Evolutionary conservation across 2,888 invertebrate genomes (phyloP).

Genomic region (Lasioglossum pauxillum): DNA sequence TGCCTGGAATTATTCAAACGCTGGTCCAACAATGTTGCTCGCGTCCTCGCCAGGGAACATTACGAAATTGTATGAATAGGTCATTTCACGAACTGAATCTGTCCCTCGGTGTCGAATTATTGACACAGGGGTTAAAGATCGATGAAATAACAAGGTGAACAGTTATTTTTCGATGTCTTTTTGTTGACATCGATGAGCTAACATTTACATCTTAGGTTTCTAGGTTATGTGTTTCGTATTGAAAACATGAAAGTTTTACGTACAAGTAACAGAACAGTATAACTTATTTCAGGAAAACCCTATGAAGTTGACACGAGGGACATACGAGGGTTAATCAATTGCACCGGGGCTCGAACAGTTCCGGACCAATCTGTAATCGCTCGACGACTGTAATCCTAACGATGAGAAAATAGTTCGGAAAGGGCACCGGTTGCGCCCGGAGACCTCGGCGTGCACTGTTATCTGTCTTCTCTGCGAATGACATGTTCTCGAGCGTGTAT

Average conservation of each 20-base stretch:
- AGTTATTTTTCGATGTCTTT: too few relatives aligned
- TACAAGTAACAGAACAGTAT: too few relatives aligned
- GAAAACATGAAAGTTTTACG: too few relatives aligned
- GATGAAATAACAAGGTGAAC: too few relatives aligned
- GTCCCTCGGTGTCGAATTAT: too few relatives aligned
- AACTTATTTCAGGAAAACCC: too few relatives aligned
- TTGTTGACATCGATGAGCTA: too few relatives aligned
- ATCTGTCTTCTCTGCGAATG: background rate
- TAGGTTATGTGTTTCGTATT: too few relatives aligned
- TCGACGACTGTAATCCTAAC: background rate
- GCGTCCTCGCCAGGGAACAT: background rate
- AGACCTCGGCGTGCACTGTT: background rate
- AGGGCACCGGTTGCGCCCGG: background rate
- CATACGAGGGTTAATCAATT: background rate
- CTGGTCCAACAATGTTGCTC: background rate
- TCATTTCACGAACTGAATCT: background rate
- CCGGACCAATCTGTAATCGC: background rate
- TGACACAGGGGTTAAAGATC: too few relatives aligned
- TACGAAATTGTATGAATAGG: background rate
- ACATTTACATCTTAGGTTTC: too few relatives aligned
- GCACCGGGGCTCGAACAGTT: background rate
- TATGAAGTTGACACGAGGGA: too few relatives aligned
- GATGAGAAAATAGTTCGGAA: background rate
- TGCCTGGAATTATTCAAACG: slow-evolving; percentile 2
- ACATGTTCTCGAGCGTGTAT: slow-evolving; percentile 20